Conservation (phyloP, 2,888 invertebrate genomes). For the Acronicta alni region DNA sequence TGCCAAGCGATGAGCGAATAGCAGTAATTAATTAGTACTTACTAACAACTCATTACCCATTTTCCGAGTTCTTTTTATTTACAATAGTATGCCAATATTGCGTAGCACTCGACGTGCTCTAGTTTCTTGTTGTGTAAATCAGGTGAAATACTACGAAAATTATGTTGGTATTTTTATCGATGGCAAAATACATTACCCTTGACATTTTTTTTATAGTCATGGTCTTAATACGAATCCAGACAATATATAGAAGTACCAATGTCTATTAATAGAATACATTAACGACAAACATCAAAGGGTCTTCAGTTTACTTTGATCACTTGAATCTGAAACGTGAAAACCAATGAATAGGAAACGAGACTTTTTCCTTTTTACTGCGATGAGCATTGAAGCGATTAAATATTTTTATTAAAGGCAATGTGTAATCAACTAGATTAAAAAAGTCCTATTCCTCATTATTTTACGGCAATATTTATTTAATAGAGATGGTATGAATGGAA, state of each 20-base stretch:
- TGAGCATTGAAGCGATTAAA: constrained; percentile 25
- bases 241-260: neutral
- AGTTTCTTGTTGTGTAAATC: constrained; percentile 1
- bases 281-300: constrained; percentile 43
- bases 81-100: neutral
- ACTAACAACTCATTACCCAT: neutral
- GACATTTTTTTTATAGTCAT: neutral
- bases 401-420: constrained; percentile 19
- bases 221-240: neutral
- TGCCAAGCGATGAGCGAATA: constrained; percentile 61
- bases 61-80: neutral
- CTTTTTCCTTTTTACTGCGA: constrained; percentile 33
- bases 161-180: neutral
- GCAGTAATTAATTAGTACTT: constrained; percentile 2
- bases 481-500: too few species aligned
- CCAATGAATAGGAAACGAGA: constrained; percentile 43
- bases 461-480: too few species aligned
- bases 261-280: constrained; percentile 10
- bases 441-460: neutral
- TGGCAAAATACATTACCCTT: neutral
- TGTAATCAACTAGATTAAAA: constrained; percentile 18
- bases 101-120: neutral
- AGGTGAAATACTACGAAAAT: neutral
- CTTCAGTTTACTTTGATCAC: constrained; percentile 46
- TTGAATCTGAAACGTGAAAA: constrained; percentile 45